Evolutionary conservation across 2,113 vertebrate genomes (phyloP), one percentile per base, ranked within the genome.

Genomic region (Toxostoma redivivum): DNA sequence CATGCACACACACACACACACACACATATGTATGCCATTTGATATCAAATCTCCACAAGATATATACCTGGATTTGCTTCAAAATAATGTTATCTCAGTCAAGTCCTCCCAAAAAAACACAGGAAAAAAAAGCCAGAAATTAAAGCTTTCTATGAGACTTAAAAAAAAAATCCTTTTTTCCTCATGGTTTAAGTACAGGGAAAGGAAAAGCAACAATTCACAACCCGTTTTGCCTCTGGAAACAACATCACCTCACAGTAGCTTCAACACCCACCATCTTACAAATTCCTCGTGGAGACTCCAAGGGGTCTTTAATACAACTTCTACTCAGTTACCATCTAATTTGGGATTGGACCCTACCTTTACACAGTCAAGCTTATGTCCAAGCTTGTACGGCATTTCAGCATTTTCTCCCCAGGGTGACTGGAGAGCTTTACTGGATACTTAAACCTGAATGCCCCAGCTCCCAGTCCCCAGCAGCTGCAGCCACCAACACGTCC

Each of bases 211-310:
- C n/a, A 92, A 24, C 13, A 47, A 21, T 54, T 82, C 19, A 22
- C 11, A 72, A 42, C 1, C 4, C 3, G 22, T 58, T 50, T 77
- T 56, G 14, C 27, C 33, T 81, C n/a, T 42, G 69, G 12, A 86
- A 81, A 54, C 14, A 31, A 7, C 6, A 22, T 54, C 25, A 61
- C 5, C 3, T 61, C 18, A 35, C 12, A 66, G 24, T 5, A 42
- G 4, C 27, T 89, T 58, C 50, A 81, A 38, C 23, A 82, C 4
- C 2, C 22, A 88, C 5, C 0, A 1, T 37, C 28, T 73, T 62
- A 61, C 3, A 45, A 16, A 82, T 2, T 45, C 18, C 12, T 45
- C 0, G 0, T 0, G 24, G 7, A 2, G 6, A 69, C 25, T 51
- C n/a, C 44, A 80, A 45, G 2, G 2, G 4, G 6, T 12, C 27